Conservation (phyloP, 2,113 vertebrate genomes). For the Accipiter virgatus region DNA sequence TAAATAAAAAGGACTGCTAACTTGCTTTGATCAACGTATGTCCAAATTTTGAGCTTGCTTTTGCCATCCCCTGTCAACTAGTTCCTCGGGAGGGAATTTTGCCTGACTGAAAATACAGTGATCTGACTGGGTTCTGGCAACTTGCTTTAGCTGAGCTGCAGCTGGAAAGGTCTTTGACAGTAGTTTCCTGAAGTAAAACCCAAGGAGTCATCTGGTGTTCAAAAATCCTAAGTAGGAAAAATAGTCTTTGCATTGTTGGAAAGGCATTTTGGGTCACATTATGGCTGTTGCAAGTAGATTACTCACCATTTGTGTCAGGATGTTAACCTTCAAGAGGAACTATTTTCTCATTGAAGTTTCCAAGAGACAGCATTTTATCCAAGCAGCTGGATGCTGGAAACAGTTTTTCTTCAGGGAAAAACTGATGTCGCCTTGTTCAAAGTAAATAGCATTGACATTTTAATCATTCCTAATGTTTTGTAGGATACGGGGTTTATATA, state of each 20-base stretch:
- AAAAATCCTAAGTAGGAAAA: not conserved
- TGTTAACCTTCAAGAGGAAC: not conserved
- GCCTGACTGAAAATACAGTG: not conserved
- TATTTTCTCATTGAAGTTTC: not conserved
- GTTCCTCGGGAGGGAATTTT: not conserved
- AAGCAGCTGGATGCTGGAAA: not conserved
- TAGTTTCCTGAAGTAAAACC: not conserved
- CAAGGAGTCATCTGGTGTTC: not conserved
- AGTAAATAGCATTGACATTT: not conserved
- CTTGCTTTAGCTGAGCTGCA: not conserved
- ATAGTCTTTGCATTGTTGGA: not conserved
- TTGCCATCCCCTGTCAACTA: not conserved
- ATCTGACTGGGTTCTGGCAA: not conserved
- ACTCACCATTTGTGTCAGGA: not conserved
- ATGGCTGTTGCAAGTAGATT: not conserved
- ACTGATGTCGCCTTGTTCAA: not conserved
- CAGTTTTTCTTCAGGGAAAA: not conserved
- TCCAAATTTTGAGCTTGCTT: not conserved
- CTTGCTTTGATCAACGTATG: rapidly evolving
- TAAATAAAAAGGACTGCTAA: not conserved
- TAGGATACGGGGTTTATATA: not conserved
- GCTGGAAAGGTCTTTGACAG: not conserved
- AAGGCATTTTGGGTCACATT: not conserved
- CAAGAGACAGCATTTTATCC: not conserved
- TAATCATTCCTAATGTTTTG: not conserved